A percentile compares a stretch with the other conserved stretches of the same genome.
Evolutionary conservation across 2,113 vertebrate genomes (phyloP).

Genomic region (Gadus macrocephalus): DNA sequence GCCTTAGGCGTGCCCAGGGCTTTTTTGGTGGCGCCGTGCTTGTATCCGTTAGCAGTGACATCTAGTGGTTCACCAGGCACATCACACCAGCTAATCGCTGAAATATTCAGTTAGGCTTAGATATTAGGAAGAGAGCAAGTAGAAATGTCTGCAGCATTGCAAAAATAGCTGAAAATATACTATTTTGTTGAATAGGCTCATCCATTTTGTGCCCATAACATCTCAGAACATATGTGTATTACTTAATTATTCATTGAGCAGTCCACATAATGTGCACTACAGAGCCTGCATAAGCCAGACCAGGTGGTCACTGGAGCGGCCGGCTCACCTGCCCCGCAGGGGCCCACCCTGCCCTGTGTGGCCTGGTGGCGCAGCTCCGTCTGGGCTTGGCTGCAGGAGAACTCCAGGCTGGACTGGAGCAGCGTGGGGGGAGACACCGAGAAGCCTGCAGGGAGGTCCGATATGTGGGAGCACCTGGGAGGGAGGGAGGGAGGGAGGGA

Average conservation of each 20-base stretch:
- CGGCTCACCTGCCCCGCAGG: slow-evolving; percentile 83
- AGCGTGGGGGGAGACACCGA: slow-evolving; percentile 62
- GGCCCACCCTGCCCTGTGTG: slow-evolving; percentile 72
- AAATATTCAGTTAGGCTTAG: slow-evolving; percentile 11
- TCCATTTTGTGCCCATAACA: no score
- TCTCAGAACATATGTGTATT: no score
- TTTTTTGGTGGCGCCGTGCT: slow-evolving; percentile 89
- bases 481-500: not conserved
- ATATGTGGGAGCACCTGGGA: slow-evolving; percentile 75
- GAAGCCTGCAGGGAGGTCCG: slow-evolving; percentile 78
- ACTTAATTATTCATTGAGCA: no score
- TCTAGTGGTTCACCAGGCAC: slow-evolving; percentile 84
- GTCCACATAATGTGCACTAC: no score
- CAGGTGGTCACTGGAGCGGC: no score
- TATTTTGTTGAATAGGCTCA: no score
- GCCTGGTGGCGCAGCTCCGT: slow-evolving; percentile 52
- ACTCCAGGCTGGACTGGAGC: slow-evolving; percentile 79
- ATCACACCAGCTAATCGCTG: slow-evolving; percentile 93
- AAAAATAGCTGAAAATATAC: no score
- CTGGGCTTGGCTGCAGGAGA: slow-evolving; percentile 79
- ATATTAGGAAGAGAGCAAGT: no score
- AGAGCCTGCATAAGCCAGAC: no score
- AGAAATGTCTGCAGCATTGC: no score
- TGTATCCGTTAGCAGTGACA: slow-evolving; percentile 91
- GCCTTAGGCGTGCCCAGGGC: slow-evolving; percentile 70